Conservation (phyloP, 2,888 invertebrate species). For the Boloria selene region DNA sequence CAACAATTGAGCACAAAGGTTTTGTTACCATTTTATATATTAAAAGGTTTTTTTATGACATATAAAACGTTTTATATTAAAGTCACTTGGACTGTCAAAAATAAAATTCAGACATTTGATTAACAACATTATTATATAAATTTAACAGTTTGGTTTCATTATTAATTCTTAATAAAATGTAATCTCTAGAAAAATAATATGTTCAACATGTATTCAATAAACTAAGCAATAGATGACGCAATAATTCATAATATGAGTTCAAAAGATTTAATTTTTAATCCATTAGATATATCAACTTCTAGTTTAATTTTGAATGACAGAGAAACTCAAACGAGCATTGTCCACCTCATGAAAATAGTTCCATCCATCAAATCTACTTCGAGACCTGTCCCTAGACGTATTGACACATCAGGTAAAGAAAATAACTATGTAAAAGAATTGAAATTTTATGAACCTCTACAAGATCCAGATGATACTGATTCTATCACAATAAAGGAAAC, state of each 20-base stretch:
- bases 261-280: constrained; percentile 40
- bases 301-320: constrained; percentile 42
- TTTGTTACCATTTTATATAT: too few relatives aligned
- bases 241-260: constrained; percentile 49
- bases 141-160: constrained; percentile 24
- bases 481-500: constrained; percentile 49
- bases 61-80: background rate
- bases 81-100: constrained; percentile 2
- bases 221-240: background rate
- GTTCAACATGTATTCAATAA: constrained; percentile 8
- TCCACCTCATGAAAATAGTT: constrained; percentile 35
- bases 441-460: constrained; percentile 48
- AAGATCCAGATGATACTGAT: constrained; percentile 46
- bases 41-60: too few relatives aligned
- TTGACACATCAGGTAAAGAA: constrained; percentile 28
- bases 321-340: constrained; percentile 50
- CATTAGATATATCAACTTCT: constrained; percentile 40
- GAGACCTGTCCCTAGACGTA: constrained; percentile 32
- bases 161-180: constrained; percentile 1
- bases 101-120: constrained; percentile 1
- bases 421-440: constrained; percentile 46
- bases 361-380: constrained; percentile 29
- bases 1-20: too few relatives aligned
- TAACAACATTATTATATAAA: constrained; percentile 27
- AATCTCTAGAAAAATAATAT: background rate